phyloP scores from a whole-genome alignment of 2,113 vertebrate species.

The Artemisiospiza belli region DNA sequence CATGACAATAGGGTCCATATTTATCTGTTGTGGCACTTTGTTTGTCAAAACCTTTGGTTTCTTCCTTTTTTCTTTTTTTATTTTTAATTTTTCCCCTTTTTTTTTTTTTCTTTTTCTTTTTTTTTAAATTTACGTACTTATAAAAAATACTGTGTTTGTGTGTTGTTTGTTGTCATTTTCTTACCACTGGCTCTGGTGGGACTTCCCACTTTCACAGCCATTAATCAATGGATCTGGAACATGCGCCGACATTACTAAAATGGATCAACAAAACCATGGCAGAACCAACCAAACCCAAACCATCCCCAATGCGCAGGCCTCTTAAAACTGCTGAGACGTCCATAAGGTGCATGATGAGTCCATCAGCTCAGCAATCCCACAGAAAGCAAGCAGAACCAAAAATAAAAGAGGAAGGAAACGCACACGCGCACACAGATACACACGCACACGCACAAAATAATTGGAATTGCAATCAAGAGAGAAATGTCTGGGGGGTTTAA shows the following conservation, averaged over 20 bases:
- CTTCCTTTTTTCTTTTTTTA: constrained; percentile 39
- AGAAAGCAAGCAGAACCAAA: constrained; percentile 35
- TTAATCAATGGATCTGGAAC: constrained; percentile 35
- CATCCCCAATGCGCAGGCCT: neutral
- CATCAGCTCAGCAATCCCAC: constrained; percentile 45
- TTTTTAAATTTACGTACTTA: neutral
- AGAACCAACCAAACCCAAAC: constrained; percentile 28
- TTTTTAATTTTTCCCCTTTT: no score
- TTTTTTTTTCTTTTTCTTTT: neutral
- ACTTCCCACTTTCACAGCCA: constrained; percentile 58
- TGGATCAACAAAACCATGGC: constrained; percentile 10
- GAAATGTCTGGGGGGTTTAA: constrained; percentile 47
- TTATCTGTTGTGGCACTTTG: constrained; percentile 76
- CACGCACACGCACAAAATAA: constrained; percentile 6
- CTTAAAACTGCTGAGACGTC: constrained; percentile 32
- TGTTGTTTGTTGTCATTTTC: neutral
- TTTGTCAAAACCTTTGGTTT: constrained; percentile 91
- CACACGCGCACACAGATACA: neutral
- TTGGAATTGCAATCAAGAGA: constrained; percentile 26
- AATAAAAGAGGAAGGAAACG: neutral
- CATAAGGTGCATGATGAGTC: constrained; percentile 51
- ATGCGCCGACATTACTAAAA: neutral
- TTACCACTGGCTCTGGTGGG: constrained; percentile 44
- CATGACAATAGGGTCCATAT: constrained; percentile 55
- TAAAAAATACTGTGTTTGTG: constrained; percentile 63